These are phyloP conservation scores for Ciona savignyi DNA, from an alignment of 23 tunicate genomes.

Conservation along the genomic window DNA sequence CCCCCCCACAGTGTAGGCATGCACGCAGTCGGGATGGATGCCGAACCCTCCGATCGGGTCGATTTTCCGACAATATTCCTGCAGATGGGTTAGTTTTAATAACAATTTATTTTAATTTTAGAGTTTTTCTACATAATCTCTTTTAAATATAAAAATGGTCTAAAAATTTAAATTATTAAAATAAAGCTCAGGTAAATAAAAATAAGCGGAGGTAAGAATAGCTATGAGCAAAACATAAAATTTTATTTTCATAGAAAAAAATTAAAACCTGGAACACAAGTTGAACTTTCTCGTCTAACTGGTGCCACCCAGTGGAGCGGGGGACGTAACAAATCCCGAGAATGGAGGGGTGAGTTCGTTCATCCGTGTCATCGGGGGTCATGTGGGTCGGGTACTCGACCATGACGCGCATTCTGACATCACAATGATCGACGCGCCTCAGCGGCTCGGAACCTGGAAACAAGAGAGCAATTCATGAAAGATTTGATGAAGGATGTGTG, in stretches of 20 bases:
- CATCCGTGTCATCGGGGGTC: slow-evolving; percentile 48
- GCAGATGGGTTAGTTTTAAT: too few species aligned
- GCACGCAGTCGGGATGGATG: slow-evolving; percentile 17
- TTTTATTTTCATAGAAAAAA: too few species aligned
- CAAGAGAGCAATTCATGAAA: too few species aligned
- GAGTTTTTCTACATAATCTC: too few species aligned
- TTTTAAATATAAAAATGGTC: too few species aligned
- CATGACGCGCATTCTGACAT: slow-evolving; percentile 21
- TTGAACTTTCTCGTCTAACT: slow-evolving; percentile 60
- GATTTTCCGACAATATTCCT: slow-evolving; percentile 56
- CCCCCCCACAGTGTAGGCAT: slow-evolving; percentile 58
- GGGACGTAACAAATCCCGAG: slow-evolving; percentile 46
- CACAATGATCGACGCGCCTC: neutral
- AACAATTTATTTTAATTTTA: too few species aligned
- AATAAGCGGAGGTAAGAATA: too few species aligned
- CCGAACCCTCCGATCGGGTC: slow-evolving; percentile 44
- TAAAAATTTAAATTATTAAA: too few species aligned
- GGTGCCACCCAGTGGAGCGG: slow-evolving; percentile 43
- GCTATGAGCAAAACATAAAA: too few species aligned
- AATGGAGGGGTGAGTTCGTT: slow-evolving; percentile 5
- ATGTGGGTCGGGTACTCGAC: slow-evolving; percentile 31
- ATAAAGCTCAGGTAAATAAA: too few species aligned
- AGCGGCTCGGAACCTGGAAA: neutral
- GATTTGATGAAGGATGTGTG: too few species aligned
- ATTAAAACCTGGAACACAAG: slow-evolving; percentile 21